Evolutionary conservation across 2,797 vertebrate genomes (phyloP).

Genomic region (Hippoglossus hippoglossus): DNA sequence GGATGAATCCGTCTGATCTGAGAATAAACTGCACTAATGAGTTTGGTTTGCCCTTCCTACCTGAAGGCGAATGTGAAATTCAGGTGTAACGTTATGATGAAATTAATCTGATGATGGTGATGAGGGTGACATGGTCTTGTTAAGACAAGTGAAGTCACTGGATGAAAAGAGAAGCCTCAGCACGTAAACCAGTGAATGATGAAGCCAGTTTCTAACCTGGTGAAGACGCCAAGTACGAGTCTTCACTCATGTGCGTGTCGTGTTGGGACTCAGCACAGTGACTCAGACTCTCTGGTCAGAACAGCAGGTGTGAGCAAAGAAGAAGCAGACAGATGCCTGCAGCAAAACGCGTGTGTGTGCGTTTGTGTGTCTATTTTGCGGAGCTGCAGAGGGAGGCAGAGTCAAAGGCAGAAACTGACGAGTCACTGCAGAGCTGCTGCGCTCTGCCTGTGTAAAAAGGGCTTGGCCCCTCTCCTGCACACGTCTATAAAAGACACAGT

Average conservation of each 20-base stretch:
- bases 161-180: background rate
- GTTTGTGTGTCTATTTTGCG: slow-evolving; percentile 16
- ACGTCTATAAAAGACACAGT: slow-evolving; percentile 17
- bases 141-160: slow-evolving; percentile 9
- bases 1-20: background rate
- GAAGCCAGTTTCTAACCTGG: background rate
- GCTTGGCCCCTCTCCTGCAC: slow-evolving; percentile 8
- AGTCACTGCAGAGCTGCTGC: slow-evolving; percentile 60
- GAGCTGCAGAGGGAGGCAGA: slow-evolving; percentile 44
- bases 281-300: slow-evolving; percentile 25
- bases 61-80: background rate
- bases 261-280: background rate
- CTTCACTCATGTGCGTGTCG: background rate
- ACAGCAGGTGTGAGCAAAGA: slow-evolving; percentile 13
- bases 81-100: background rate
- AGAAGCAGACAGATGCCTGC: slow-evolving; percentile 25
- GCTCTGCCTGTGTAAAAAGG: slow-evolving; percentile 19
- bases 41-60: background rate
- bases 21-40: slow-evolving; percentile 14
- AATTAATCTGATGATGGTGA: slow-evolving; percentile 20
- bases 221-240: background rate
- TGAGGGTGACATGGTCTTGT: slow-evolving; percentile 31
- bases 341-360: slow-evolving; percentile 24
- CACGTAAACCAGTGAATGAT: slow-evolving; percentile 12
- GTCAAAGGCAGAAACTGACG: slow-evolving; percentile 60